phyloP scores from a whole-genome alignment of 2,888 invertebrate genomes.

The Lumbricus terrestris region DNA sequence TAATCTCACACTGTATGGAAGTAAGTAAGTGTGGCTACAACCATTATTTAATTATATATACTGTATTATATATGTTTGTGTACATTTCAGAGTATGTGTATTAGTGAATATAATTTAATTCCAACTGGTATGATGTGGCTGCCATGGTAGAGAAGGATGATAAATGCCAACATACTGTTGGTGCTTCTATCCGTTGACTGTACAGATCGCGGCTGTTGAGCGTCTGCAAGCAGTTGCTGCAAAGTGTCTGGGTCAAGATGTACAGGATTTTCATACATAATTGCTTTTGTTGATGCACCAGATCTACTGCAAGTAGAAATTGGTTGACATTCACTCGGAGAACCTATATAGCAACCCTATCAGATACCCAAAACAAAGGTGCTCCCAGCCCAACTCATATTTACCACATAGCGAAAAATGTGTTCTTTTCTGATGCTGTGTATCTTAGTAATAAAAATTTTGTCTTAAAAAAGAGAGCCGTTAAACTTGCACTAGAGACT shows the following conservation, averaged over 20 bases:
- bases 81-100: background rate
- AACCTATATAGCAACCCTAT: no score
- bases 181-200: background rate
- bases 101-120: background rate
- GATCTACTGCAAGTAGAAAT: background rate
- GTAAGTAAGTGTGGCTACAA: no score
- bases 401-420: background rate
- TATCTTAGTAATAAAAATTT: background rate
- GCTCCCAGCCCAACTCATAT: no score
- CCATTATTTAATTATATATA: no score
- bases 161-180: background rate
- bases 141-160: background rate
- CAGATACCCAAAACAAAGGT: no score
- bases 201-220: background rate
- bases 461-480: background rate
- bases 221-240: background rate
- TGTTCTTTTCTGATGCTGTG: background rate
- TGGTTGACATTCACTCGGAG: no score
- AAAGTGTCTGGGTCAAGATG: background rate
- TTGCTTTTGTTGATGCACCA: background rate
- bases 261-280: background rate
- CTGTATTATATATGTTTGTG: background rate
- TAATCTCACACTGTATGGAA: background rate
- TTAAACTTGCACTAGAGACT: background rate
- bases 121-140: background rate